Percentiles rank a stretch among this genome's conserved stretches.
Conservation (phyloP, 1,140 invertebrate species). For the Zophobas morio region DNA sequence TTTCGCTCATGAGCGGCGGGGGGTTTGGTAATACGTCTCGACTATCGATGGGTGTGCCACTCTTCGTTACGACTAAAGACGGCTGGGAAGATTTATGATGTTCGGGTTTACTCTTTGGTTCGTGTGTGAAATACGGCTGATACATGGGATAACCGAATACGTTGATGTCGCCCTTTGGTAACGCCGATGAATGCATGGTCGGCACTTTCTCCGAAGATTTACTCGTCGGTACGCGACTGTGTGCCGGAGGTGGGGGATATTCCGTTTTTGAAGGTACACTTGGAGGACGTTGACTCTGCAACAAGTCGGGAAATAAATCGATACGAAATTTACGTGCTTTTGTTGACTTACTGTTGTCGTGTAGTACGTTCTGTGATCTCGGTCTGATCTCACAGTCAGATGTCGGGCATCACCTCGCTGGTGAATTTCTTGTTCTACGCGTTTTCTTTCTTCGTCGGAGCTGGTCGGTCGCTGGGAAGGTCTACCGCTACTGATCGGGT, state of each 20-base stretch:
- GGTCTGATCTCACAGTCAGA: constrained; percentile 41
- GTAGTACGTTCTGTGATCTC: constrained; percentile 49
- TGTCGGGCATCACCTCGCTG: constrained; percentile 59
- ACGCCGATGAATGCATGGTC: constrained; percentile 71
- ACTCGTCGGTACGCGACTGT: constrained; percentile 68
- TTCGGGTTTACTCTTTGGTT: constrained; percentile 68
- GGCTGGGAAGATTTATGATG: constrained; percentile 68
- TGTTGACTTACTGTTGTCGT: neutral
- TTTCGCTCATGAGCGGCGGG: constrained; percentile 75
- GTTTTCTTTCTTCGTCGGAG: constrained; percentile 62
- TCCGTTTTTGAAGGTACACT: constrained; percentile 70
- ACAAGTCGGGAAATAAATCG: constrained; percentile 41
- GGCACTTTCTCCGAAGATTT: constrained; percentile 73
- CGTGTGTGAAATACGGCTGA: constrained; percentile 71
- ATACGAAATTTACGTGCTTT: constrained; percentile 35
- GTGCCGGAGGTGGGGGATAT: constrained; percentile 74
- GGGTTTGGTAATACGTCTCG: constrained; percentile 74
- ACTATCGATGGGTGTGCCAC: constrained; percentile 63
- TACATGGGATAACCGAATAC: constrained; percentile 80
- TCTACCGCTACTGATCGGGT: constrained; percentile 67
- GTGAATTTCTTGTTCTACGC: constrained; percentile 59
- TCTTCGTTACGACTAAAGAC: constrained; percentile 66
- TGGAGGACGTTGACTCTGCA: constrained; percentile 66
- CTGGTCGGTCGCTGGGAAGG: constrained; percentile 64
- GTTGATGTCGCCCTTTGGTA: constrained; percentile 82